phyloP scores from a whole-genome alignment of 2,888 invertebrate genomes.

The Criorhina ranunculi region DNA sequence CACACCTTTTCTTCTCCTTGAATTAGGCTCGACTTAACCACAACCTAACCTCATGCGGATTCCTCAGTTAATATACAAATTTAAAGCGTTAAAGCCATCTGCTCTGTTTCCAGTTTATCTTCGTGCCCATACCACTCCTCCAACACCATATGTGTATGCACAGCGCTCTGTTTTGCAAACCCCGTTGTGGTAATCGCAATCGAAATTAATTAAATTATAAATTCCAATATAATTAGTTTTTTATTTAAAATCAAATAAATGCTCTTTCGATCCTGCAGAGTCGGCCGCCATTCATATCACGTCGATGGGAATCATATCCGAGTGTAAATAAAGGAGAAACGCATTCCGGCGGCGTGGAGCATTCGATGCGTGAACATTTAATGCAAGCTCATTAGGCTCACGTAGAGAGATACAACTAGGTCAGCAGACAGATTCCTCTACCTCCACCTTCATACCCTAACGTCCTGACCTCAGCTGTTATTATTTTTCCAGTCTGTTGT shows the following conservation, averaged over 20 bases:
- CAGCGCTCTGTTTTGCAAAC: slow-evolving; percentile 32
- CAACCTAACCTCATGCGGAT: no score
- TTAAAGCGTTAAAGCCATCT: slow-evolving; percentile 9
- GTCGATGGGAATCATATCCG: slow-evolving; percentile 46
- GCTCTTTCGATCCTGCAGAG: slow-evolving; percentile 23
- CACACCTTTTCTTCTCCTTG: no score
- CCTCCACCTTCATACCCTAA: slow-evolving; percentile 14
- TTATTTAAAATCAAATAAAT: slow-evolving; percentile 71
- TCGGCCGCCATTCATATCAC: slow-evolving; percentile 35
- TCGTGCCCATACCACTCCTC: neutral
- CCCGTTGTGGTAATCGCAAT: slow-evolving; percentile 59
- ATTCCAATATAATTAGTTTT: slow-evolving; percentile 71
- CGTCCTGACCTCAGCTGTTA: slow-evolving; percentile 49
- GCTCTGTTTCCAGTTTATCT: slow-evolving; percentile 4
- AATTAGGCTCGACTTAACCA: no score
- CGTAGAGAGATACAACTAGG: slow-evolving; percentile 56
- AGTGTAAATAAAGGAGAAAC: slow-evolving; percentile 35
- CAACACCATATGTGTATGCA: neutral
- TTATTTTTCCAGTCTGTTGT: slow-evolving; percentile 72
- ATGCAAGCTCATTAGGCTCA: slow-evolving; percentile 68
- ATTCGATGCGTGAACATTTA: slow-evolving; percentile 64
- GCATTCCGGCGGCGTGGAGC: neutral
- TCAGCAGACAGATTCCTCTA: slow-evolving; percentile 19
- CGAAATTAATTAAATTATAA: slow-evolving; percentile 75
- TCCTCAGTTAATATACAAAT: no score